Evolutionary conservation across 2,797 vertebrate species (phyloP), one percentile per base, ranked within the genome.

Genomic region (Eleutherodactylus coqui): DNA sequence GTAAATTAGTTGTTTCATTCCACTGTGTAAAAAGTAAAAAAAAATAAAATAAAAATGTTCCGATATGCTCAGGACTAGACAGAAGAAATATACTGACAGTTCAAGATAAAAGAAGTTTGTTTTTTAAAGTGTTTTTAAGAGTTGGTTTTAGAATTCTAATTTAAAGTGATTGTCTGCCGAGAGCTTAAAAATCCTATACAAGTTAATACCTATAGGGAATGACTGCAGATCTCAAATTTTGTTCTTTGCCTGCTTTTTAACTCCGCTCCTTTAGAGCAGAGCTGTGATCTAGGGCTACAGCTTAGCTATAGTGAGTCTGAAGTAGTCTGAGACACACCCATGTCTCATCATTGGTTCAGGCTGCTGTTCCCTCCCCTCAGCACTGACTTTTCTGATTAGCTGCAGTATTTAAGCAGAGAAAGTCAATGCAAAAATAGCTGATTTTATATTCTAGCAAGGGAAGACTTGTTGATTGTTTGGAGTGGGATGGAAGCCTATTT

Each of bases 1-100:
- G 62, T n/a, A 27, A 82, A 69, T 69, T n/a, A 75, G 47, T 21
- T 19, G 47, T 24, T 38, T 72, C 16, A 82, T 55, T 70, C 24
- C 29, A 67, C 17, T 38, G 64, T 70, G 34, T 81, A 34, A 69
- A 67, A 45, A 45, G 45, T 34, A 27, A 58, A 58, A 62, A 29
- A 62, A 14, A 13, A 21, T 9, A 64, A 19, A 13, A 34, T 21
- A 14, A 9, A 41, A 55, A 51, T 51, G 45, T 36, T 16, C 16
- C 27, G 79, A 72, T 69, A 4, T 11, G 11, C 47, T 36, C 45
- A 49, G 29, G n/a, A 64, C 6, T 11, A 51, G 73, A 3, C 70
- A 47, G 47, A 11, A 45, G 17, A 72, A 43, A n/a, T 69, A 38
- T 38, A 38, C 7, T 9, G n/a, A 27, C 58, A 27, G 58, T 60